A percentile compares a stretch with the other conserved stretches of the same genome.
phyloP scores from a whole-genome alignment of 2,113 vertebrate genomes.

The Oreotrochilus melanogaster region DNA sequence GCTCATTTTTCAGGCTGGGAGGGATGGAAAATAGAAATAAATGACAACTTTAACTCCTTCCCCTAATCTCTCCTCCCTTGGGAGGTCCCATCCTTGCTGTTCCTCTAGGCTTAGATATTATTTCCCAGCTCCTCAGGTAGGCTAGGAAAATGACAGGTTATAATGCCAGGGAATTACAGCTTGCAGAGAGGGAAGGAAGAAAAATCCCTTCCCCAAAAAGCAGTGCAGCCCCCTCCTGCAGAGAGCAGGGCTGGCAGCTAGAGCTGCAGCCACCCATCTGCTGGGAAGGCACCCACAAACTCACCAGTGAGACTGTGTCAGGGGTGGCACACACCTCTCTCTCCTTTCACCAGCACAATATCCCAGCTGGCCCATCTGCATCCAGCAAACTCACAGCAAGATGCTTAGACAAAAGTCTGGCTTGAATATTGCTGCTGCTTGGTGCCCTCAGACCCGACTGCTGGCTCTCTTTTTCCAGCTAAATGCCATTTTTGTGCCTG shows the following conservation, averaged over 20 bases:
- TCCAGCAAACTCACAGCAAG: neutral
- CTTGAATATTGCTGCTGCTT: neutral
- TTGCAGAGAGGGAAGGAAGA: neutral
- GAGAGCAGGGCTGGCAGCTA: neutral
- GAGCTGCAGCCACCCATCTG: neutral
- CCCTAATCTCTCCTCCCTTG: neutral
- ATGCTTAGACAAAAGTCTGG: rapidly evolving
- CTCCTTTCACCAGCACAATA: rapidly evolving
- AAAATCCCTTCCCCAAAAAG: neutral
- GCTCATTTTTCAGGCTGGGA: neutral
- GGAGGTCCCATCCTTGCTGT: neutral
- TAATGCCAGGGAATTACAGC: neutral
- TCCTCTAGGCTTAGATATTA: neutral
- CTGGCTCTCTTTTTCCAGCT: neutral
- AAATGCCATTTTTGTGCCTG: neutral
- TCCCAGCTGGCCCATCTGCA: rapidly evolving
- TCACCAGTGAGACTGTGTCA: rapidly evolving
- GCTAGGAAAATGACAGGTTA: neutral
- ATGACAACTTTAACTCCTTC: neutral
- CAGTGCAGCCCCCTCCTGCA: neutral
- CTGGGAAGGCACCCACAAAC: neutral
- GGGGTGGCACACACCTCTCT: neutral
- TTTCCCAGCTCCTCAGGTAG: neutral
- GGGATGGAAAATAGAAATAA: neutral
- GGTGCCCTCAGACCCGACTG: neutral